Base-by-base conservation (phyloP, 2,113 vertebrate genomes). In the Pomatorhinus ruficollis region DNA sequence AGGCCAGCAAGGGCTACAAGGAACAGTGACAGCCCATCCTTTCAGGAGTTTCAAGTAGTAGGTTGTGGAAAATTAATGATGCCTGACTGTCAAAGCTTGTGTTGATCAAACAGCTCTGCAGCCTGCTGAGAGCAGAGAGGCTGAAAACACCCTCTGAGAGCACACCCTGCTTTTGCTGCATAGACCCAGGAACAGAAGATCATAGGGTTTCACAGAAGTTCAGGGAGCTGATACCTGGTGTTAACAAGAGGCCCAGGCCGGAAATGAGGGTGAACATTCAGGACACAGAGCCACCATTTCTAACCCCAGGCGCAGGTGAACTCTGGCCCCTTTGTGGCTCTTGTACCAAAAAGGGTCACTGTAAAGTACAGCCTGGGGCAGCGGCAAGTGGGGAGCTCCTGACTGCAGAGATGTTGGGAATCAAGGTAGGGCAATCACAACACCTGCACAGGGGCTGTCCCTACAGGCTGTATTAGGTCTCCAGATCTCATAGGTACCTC, bases 51-150 rank as follows among this genome's bases (percentile, higher is more conserved):
- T 79, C 75, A 45, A 54, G n/a, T 22, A 65, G 53, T 21, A 84
- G 47, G 42, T 69, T 85, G 35, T 66, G 30, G 78, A 87, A 95
- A 85, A 93, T 65, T 63, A 90, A 85, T 30, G 44, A 92, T 35
- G 44, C 53, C 52, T 4, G 1, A 49, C 69, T 93, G 50, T 65
- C 81, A 87, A 78, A 87, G 65, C 49, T 70, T 66, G 47, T 82
- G 57, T 68, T 85, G 78, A 93, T 93, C 61, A 57, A 87, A 33
- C 39, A 88, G 52, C 52, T 78, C 70, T 79, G 37, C 74, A 40
- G 77, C 72, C 70, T 5, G 2, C 68, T 50, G 49, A 60, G 59
- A 76, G 49, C 76, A 87, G 49, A 85, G 37, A 56, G 39, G 47
- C 74, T 85, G 70, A 66, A 78, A 84, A 90, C 1, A 0, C 52